These are phyloP conservation scores for Troilus luridus DNA, from an alignment of 2,888 invertebrate genomes.

Conservation along the genomic window DNA sequence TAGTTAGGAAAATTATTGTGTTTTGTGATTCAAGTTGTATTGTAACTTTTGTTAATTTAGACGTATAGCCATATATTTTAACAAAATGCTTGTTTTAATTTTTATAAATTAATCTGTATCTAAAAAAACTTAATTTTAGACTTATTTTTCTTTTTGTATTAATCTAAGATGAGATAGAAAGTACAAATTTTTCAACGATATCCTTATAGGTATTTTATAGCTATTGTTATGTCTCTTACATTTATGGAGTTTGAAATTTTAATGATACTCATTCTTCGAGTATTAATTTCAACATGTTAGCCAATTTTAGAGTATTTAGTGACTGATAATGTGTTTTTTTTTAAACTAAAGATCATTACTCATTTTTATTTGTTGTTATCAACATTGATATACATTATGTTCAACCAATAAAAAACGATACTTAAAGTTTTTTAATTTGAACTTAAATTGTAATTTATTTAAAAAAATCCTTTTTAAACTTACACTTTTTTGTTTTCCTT, in stretches of 20 bases:
- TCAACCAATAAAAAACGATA: conserved; percentile 23
- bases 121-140: neutral
- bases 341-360: conserved; percentile 1
- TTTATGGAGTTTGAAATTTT: neutral
- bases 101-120: neutral
- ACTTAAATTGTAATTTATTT: neutral
- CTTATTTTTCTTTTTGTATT: neutral
- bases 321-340: conserved; percentile 2
- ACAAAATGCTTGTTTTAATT: neutral
- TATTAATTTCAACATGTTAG: neutral
- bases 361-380: neutral
- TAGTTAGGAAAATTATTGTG: neutral
- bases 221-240: neutral
- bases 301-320: conserved; percentile 2
- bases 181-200: conserved; percentile 10
- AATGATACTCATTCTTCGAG: neutral
- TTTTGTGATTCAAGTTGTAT: neutral
- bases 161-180: neutral
- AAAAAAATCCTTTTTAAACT: neutral
- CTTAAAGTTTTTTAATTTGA: conserved; percentile 29
- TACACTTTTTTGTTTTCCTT: no score
- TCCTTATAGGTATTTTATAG: neutral
- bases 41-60: neutral
- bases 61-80: neutral
- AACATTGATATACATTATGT: neutral